These are phyloP conservation scores for Drosophila nannoptera DNA, from an alignment of 1,140 invertebrate genomes.

Conservation along the genomic window DNA sequence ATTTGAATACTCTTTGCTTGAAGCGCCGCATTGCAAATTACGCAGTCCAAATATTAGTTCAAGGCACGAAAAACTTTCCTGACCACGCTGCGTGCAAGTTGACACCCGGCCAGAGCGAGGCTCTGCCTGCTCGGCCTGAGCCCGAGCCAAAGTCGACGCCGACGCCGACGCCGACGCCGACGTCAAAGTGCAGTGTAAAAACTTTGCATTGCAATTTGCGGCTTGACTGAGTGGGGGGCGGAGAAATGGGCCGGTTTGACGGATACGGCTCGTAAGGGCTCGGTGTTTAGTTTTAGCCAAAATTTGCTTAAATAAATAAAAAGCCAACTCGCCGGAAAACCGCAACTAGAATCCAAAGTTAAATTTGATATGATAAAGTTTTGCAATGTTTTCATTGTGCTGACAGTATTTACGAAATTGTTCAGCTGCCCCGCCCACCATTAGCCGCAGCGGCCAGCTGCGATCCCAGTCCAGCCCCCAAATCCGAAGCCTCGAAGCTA, in stretches of 20 bases:
- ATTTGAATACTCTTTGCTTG: constrained; percentile 24
- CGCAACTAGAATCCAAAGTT: constrained; percentile 23
- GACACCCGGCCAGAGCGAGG: constrained; percentile 60
- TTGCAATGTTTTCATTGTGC: constrained; percentile 71
- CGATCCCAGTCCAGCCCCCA: background rate
- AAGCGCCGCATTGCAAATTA: constrained; percentile 63
- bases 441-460: background rate
- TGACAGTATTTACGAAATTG: constrained; percentile 49
- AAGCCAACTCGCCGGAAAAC: constrained; percentile 42
- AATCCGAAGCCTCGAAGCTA: constrained; percentile 20
- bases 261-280: constrained; percentile 33
- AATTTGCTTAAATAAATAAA: constrained; percentile 75
- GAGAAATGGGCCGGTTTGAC: background rate
- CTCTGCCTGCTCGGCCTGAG: too few species aligned
- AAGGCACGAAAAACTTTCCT: constrained; percentile 57
- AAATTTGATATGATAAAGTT: constrained; percentile 51
- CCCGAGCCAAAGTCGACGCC: constrained; percentile 22
- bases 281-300: constrained; percentile 58
- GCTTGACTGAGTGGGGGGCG: constrained; percentile 15
- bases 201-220: constrained; percentile 70
- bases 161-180: background rate
- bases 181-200: constrained; percentile 69
- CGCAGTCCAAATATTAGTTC: constrained; percentile 65
- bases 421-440: background rate
- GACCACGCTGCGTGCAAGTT: constrained; percentile 62